Evolutionary conservation across 1,140 invertebrate species (phyloP).

Genomic region (Bicyclus anynana): DNA sequence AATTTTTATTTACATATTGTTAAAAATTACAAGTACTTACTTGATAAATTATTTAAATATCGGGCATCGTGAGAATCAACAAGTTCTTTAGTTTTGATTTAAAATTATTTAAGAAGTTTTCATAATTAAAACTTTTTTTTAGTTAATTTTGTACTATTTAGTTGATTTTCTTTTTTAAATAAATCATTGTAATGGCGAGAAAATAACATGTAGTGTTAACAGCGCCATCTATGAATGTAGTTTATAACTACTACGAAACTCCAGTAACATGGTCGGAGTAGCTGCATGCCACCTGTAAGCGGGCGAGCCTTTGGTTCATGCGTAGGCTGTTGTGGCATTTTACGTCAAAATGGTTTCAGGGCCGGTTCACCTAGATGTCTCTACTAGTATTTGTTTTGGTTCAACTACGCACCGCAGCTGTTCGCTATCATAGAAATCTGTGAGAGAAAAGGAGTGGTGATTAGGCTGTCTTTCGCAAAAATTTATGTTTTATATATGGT

Average conservation of each 20-base stretch:
- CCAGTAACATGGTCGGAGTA: no score
- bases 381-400: conserved; percentile 72
- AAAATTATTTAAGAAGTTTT: no score
- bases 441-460: conserved; percentile 77
- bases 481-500: conserved; percentile 69
- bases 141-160: conserved; percentile 29
- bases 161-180: neutral
- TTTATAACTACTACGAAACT: neutral
- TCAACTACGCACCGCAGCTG: conserved; percentile 72
- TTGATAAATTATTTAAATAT: no score
- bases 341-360: neutral
- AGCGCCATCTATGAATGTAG: conserved; percentile 15
- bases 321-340: neutral
- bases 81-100: no score
- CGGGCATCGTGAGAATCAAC: no score
- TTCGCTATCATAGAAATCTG: conserved; percentile 75
- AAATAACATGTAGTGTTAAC: neutral
- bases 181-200: no score
- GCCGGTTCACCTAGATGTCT: conserved; percentile 42
- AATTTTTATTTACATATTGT: no score
- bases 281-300: no score
- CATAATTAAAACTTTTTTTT: no score
- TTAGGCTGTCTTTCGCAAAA: conserved; percentile 68
- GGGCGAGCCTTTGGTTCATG: neutral
- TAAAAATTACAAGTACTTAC: no score